A percentile compares a stretch with the other conserved stretches of the same genome.
phyloP scores from a whole-genome alignment of 1,140 invertebrate species.

The Lordiphosa mommai region DNA sequence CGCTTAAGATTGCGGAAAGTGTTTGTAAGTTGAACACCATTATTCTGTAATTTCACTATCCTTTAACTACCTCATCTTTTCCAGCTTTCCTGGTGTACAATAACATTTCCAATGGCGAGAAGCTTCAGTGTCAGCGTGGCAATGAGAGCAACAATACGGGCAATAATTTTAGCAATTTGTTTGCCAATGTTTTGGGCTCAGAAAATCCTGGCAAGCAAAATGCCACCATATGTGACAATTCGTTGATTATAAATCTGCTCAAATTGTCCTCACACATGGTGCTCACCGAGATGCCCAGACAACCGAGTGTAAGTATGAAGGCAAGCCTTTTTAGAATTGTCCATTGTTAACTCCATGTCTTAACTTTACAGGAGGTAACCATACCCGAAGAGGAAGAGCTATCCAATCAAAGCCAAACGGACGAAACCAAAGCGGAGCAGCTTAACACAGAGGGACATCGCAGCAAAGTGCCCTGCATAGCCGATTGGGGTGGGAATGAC shows the following conservation, averaged over 20 bases:
- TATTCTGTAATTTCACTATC: constrained; percentile 6
- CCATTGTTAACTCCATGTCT: no score
- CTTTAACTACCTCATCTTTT: neutral
- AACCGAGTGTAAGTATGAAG: constrained; percentile 48
- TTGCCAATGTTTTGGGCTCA: constrained; percentile 85
- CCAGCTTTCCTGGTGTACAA: constrained; percentile 82
- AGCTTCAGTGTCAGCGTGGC: constrained; percentile 81
- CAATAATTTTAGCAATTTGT: constrained; percentile 83
- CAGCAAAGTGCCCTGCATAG: constrained; percentile 84
- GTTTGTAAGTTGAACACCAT: constrained; percentile 81
- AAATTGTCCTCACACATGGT: constrained; percentile 85
- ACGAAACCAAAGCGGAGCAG: constrained; percentile 89
- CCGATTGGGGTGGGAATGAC: constrained; percentile 82
- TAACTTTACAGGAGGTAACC: constrained; percentile 57
- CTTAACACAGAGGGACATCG: constrained; percentile 81
- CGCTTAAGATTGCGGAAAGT: constrained; percentile 87
- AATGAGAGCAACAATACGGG: constrained; percentile 78
- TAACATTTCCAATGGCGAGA: constrained; percentile 83
- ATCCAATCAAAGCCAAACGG: constrained; percentile 84
- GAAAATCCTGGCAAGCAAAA: constrained; percentile 81
- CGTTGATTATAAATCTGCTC: constrained; percentile 85
- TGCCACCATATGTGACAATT: constrained; percentile 83
- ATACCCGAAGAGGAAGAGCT: constrained; percentile 73
- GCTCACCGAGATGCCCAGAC: constrained; percentile 83
- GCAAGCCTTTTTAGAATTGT: no score